Evolutionary conservation across 1,140 invertebrate genomes (phyloP).

Genomic region (Sarcophaga peregrina): DNA sequence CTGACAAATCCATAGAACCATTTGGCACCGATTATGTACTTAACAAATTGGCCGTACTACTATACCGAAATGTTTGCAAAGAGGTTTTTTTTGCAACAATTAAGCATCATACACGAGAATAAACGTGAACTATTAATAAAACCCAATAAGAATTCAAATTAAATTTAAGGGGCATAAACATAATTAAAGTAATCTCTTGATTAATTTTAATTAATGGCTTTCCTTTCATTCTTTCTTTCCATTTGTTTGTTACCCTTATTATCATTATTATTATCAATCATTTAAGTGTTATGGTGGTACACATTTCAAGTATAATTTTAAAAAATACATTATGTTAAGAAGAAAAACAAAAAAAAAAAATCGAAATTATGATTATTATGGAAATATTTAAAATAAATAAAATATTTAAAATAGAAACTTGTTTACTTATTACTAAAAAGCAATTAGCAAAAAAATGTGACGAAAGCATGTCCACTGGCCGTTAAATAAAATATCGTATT

Average conservation of each 20-base stretch:
- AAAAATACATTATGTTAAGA: background rate
- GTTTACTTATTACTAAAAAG: no score
- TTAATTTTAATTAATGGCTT: background rate
- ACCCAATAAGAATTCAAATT: slow-evolving; percentile 33
- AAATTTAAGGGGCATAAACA: no score
- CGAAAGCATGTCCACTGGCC: no score
- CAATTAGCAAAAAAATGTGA: no score
- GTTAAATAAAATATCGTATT: no score
- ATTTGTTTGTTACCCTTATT: background rate
- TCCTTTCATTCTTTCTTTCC: background rate
- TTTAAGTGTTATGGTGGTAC: background rate
- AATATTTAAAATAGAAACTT: no score
- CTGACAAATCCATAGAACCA: slow-evolving; percentile 94
- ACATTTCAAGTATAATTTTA: background rate
- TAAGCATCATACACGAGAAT: slow-evolving; percentile 68
- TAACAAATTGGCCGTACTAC: slow-evolving; percentile 94
- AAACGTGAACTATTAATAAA: slow-evolving; percentile 50
- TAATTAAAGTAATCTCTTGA: no score
- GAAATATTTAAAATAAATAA: no score
- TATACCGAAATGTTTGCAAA: slow-evolving; percentile 98
- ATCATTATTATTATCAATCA: no score
- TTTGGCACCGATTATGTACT: slow-evolving; percentile 98
- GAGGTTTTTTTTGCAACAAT: slow-evolving; percentile 84
- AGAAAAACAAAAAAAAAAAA: background rate
- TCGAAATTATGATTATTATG: no score